These are phyloP conservation scores for chimpanzee (Pan troglodytes) DNA, from an alignment of 2,113 vertebrate genomes.

Conservation along the genomic window DNA sequence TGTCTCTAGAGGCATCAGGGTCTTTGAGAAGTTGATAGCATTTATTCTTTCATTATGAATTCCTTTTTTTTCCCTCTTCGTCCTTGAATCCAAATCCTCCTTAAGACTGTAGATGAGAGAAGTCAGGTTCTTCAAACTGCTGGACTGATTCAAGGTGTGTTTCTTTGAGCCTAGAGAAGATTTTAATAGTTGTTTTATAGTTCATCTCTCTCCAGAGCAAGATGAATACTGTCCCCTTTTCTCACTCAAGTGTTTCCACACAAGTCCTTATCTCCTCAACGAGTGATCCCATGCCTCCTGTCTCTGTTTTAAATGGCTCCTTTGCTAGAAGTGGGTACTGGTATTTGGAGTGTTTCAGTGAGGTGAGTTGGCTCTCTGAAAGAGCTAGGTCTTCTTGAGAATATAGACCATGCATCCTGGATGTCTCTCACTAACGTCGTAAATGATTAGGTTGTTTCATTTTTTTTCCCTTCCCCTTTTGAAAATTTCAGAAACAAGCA, in stretches of 20 bases:
- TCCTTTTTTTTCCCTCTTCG: not conserved
- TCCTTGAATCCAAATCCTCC: not conserved
- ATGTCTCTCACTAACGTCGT: not conserved
- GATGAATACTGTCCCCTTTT: not conserved
- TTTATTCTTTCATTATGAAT: not conserved
- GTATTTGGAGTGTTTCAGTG: not conserved
- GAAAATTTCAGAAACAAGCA: not conserved
- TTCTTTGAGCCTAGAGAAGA: not conserved
- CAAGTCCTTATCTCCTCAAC: not conserved
- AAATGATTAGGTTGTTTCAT: not conserved
- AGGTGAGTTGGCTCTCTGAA: not conserved
- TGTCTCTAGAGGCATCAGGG: not conserved
- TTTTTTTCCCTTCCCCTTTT: not conserved
- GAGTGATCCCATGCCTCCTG: accelerated
- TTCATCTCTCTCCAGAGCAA: not conserved
- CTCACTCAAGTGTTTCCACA: not conserved
- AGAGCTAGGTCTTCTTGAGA: not conserved
- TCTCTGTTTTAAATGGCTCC: not conserved
- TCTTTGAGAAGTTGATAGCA: not conserved
- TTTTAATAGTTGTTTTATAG: not conserved
- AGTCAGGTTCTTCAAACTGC: not conserved
- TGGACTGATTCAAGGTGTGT: not conserved
- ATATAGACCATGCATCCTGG: not conserved
- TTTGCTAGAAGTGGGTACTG: not conserved
- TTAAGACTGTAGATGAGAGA: not conserved